Base-by-base conservation (phyloP, 2,113 vertebrate species). In the Neotoma lepida region DNA sequence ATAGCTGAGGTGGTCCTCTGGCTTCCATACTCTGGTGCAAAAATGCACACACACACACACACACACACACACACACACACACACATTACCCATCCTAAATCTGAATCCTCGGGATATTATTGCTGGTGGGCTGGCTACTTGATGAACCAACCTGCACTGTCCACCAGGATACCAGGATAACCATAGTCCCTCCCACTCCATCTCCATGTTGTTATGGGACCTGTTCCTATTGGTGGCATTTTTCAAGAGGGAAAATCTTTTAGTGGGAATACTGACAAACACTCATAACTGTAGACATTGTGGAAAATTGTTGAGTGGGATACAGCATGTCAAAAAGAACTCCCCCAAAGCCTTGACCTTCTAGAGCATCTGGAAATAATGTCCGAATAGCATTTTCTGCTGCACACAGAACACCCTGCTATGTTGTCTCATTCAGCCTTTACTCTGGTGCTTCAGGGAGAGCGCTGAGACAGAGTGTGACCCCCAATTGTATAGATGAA, bases 211-310 rank as follows among this genome's bases (percentile, higher is more conserved):
- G 2, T 88, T 77, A 9, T n/a, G 49, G 13, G 41, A 4, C 39
- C 56, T n/a, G 49, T 46, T 93, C 33, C 92, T 24, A 66, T 54
- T 46, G 64, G 61, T 39, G 26, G 18, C 12, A 76, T 64, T 81
- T 96, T 77, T 93, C 1, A 10, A 73, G 58, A 86, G 51, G 17
- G 20, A 51, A 91, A 89, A 81, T 84, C 49, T 9, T 85, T 87
- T 71, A 33, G 85, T 68, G 68, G 77, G 94, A 93, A 89, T 22
- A 46, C n/a, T 28, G 56, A 22, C 10, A 84, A 87, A 3, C 26
- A 64, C 18, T 90, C 46, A 51, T 9, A 88, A 54, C 90, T 76
- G 51, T 78, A 88, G 35, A 39, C 89, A 14, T 28, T 51, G 3
- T 63, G 61, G 13, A 1, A 39, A n/a, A 46, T 13, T 41, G 17